phyloP scores from a whole-genome alignment of 2,113 vertebrate species.

The Setophaga coronata region DNA sequence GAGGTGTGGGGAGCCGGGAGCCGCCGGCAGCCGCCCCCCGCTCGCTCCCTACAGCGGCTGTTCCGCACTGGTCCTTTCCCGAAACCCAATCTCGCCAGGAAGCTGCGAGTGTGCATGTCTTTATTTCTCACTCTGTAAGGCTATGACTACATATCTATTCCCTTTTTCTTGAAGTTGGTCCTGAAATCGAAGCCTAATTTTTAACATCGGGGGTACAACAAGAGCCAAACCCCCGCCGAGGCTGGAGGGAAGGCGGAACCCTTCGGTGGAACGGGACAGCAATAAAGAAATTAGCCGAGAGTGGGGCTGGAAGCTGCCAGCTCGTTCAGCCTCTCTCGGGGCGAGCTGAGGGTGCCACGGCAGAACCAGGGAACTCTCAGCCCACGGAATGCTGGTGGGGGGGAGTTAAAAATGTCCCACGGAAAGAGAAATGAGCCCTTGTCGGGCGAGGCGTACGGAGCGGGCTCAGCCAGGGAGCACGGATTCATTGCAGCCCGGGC shows the following conservation, averaged over 20 bases:
- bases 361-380: not conserved
- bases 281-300: not conserved
- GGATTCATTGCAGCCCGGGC: not conserved
- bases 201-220: not conserved
- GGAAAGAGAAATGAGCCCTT: not conserved
- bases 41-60: not conserved
- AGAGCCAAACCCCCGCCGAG: not conserved
- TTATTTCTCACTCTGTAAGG: not conserved
- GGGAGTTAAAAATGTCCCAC: not conserved
- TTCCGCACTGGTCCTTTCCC: not conserved
- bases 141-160: not conserved
- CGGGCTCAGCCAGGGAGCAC: not conserved
- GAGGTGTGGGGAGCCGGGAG: not conserved
- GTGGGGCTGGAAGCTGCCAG: not conserved
- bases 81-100: not conserved
- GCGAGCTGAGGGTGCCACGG: not conserved
- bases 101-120: not conserved
- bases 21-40: not conserved
- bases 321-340: not conserved
- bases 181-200: not conserved
- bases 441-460: not conserved
- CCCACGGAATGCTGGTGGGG: not conserved
- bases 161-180: not conserved
- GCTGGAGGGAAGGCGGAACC: not conserved
- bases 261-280: not conserved